Percentiles rank a stretch among this genome's conserved stretches.
Evolutionary conservation across 2,888 invertebrate genomes (phyloP).

Genomic region (Empis livida): DNA sequence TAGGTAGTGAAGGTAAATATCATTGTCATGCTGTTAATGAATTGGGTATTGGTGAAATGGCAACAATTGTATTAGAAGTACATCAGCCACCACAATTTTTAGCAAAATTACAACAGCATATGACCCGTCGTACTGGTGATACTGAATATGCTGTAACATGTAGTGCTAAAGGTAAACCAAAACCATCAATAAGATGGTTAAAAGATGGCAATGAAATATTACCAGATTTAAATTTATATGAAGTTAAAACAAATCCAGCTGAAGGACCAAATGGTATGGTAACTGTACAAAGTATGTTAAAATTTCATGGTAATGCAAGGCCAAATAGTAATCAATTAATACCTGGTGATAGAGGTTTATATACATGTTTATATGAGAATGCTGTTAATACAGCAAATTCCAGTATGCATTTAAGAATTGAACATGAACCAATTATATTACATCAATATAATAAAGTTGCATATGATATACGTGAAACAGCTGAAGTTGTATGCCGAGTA

Average conservation of each 20-base stretch:
- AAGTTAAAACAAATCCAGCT: conserved; percentile 64
- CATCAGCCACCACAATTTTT: conserved; percentile 80
- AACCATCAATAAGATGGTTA: conserved; percentile 71
- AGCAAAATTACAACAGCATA: conserved; percentile 67
- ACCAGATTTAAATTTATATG: conserved; percentile 63
- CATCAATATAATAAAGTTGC: conserved; percentile 82
- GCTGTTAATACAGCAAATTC: conserved; percentile 80
- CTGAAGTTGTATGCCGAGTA: conserved; percentile 76
- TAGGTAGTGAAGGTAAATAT: conserved; percentile 78
- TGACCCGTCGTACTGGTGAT: conserved; percentile 67
- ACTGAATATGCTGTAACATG: conserved; percentile 68
- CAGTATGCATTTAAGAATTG: conserved; percentile 80
- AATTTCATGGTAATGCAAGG: conserved; percentile 66
- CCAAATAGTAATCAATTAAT: conserved; percentile 63
- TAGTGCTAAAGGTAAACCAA: conserved; percentile 78
- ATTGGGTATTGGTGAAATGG: conserved; percentile 72
- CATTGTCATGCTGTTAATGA: conserved; percentile 85
- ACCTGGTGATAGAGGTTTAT: conserved; percentile 75
- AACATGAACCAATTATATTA: conserved; percentile 79
- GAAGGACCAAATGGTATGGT: conserved; percentile 67
- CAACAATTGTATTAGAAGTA: conserved; percentile 72
- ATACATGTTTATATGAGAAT: conserved; percentile 78
- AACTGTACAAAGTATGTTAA: conserved; percentile 69
- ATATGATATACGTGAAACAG: conserved; percentile 69
- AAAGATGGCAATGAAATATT: conserved; percentile 73